Evolutionary conservation across 1,140 invertebrate genomes (phyloP).

Genomic region (Drosophila pruinosa): DNA sequence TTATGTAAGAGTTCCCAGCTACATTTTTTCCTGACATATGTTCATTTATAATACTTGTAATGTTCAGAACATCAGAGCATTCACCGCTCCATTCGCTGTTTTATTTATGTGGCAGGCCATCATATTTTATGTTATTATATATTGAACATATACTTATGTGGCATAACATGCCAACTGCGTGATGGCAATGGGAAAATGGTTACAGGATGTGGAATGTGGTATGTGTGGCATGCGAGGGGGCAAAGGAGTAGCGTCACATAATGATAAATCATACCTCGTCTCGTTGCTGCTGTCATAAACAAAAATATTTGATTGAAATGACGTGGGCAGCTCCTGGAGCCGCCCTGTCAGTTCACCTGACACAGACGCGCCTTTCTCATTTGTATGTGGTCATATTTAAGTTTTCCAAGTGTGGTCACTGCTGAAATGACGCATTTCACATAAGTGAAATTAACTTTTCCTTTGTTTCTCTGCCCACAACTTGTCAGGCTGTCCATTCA

Average conservation of each 20-base stretch:
- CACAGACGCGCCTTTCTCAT: conserved; percentile 17
- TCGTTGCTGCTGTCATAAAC: conserved; percentile 60
- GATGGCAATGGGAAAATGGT: neutral
- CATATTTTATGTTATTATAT: conserved; percentile 73
- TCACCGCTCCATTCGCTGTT: conserved; percentile 38
- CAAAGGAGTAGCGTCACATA: conserved; percentile 36
- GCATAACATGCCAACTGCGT: conserved; percentile 44
- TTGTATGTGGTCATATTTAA: conserved; percentile 47
- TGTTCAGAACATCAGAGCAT: conserved; percentile 33
- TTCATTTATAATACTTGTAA: conserved; percentile 59
- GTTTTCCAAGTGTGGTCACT: conserved; percentile 18
- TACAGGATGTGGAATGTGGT: neutral
- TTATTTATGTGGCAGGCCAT: conserved; percentile 66
- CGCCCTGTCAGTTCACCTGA: conserved; percentile 42
- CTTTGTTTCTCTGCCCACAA: neutral
- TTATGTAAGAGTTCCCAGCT: neutral
- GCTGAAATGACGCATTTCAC: conserved; percentile 32
- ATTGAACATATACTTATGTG: conserved; percentile 73
- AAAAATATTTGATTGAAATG: conserved; percentile 72
- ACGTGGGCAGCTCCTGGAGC: conserved; percentile 23
- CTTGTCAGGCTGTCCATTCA: conserved; percentile 20
- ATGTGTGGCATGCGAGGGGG: neutral
- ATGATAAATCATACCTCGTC: conserved; percentile 62
- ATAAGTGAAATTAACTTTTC: conserved; percentile 59
- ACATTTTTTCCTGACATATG: conserved; percentile 45